phyloP scores from a whole-genome alignment of 2,797 vertebrate species.

The Poeciliopsis paucimaculata region DNA sequence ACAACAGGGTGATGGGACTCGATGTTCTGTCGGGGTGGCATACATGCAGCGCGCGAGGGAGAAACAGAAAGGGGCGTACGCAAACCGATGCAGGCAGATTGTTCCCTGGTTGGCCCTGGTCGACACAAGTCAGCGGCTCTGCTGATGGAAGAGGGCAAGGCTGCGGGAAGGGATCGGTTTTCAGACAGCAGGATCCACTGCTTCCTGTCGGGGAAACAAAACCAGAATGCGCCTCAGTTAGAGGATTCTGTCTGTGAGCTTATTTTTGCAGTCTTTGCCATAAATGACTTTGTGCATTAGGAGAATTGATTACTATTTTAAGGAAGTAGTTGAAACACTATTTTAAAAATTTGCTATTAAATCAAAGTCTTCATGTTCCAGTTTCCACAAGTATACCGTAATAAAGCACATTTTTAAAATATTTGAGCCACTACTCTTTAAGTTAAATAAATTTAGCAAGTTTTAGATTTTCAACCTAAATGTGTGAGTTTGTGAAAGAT shows the following conservation, averaged over 20 bases:
- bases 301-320: background rate
- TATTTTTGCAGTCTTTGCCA: background rate
- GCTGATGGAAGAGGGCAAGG: constrained; percentile 44
- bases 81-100: constrained; percentile 60
- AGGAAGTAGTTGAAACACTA: background rate
- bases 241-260: constrained; percentile 20
- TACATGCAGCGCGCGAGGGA: constrained; percentile 8
- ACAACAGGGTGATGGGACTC: constrained; percentile 43
- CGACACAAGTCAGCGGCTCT: constrained; percentile 61
- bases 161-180: constrained; percentile 55
- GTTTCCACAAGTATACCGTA: background rate
- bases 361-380: background rate
- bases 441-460: no score
- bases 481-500: no score
- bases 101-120: constrained; percentile 57
- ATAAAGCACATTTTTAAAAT: no score
- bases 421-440: no score
- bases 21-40: constrained; percentile 30
- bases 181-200: constrained; percentile 43
- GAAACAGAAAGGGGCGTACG: constrained; percentile 34
- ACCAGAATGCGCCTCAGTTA: constrained; percentile 30
- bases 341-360: background rate
- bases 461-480: no score
- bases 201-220: constrained; percentile 33
- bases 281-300: background rate